phyloP scores from a whole-genome alignment of 2,113 vertebrate species.

The Calidris pugnax region DNA sequence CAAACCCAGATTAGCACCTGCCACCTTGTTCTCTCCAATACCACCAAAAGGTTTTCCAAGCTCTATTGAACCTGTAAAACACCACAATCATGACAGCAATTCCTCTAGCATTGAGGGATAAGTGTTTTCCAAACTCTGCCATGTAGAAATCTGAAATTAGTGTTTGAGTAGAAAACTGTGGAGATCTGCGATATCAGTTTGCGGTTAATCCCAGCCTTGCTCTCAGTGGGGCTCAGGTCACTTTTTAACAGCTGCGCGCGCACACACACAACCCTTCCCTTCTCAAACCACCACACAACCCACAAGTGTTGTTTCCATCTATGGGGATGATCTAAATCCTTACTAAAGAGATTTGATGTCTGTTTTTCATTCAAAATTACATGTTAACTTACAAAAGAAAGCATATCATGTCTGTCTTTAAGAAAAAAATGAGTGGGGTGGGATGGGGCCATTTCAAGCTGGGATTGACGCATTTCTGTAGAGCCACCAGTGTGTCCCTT shows the following conservation, averaged over 20 bases:
- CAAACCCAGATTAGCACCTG: background rate
- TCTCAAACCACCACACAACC: background rate
- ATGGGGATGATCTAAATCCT: background rate
- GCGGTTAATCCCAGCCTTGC: conserved; percentile 12
- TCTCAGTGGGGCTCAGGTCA: background rate
- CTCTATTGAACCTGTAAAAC: background rate
- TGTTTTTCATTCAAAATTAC: background rate
- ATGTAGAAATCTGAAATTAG: background rate
- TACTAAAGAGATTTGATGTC: background rate
- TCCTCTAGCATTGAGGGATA: background rate
- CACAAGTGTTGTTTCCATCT: background rate
- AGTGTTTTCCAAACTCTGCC: background rate
- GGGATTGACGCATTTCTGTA: background rate
- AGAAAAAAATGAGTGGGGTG: rapidly evolving
- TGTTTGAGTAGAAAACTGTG: background rate
- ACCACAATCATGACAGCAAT: background rate
- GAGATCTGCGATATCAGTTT: background rate
- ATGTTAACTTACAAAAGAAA: background rate
- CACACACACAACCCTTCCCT: background rate
- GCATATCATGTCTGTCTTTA: background rate
- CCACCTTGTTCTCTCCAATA: background rate
- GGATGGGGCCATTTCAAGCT: background rate
- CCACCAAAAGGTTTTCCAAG: background rate
- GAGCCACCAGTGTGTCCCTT: background rate
- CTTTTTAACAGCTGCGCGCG: conserved; percentile 53